Percentiles rank a stretch among this genome's conserved stretches.
These are phyloP conservation scores for Mionectes macconnelli DNA, from an alignment of 2,113 vertebrate genomes.

Conservation along the genomic window DNA sequence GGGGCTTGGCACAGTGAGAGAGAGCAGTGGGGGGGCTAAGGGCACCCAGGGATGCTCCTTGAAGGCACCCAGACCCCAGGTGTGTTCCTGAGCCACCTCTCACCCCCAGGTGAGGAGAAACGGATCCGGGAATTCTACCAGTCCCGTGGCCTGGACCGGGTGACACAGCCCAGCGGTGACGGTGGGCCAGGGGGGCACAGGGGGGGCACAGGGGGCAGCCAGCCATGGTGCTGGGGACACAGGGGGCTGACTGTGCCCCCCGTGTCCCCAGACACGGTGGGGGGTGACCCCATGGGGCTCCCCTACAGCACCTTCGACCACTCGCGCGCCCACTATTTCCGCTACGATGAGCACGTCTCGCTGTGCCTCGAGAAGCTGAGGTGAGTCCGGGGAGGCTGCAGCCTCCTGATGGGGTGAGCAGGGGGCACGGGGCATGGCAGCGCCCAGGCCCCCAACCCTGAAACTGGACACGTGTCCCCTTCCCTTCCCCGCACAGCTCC, in stretches of 20 bases:
- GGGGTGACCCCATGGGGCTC: constrained; percentile 85
- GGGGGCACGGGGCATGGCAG: neutral
- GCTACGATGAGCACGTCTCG: constrained; percentile 95
- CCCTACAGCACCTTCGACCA: constrained; percentile 93
- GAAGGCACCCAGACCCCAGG: rapidly evolving
- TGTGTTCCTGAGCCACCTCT: neutral
- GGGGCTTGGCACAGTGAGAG: neutral
- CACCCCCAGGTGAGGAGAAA: constrained; percentile 87
- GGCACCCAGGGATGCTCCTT: neutral
- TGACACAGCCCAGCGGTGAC: constrained; percentile 86
- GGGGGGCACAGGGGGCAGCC: neutral
- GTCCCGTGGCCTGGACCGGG: constrained; percentile 90
- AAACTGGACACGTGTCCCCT: neutral
- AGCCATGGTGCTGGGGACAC: neutral
- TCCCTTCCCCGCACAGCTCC: constrained; percentile 71
- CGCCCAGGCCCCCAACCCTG: rapidly evolving
- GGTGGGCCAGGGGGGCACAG: constrained; percentile 64
- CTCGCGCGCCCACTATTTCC: constrained; percentile 95
- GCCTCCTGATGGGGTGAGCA: neutral
- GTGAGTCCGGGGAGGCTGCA: constrained; percentile 61
- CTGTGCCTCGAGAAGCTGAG: constrained; percentile 92
- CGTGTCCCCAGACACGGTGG: constrained; percentile 78
- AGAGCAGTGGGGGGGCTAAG: rapidly evolving
- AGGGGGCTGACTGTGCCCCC: neutral
- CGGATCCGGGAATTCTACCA: constrained; percentile 97